These are phyloP conservation scores for Taurulus bubalis DNA, from an alignment of 2,113 vertebrate species.

Conservation along the genomic window DNA sequence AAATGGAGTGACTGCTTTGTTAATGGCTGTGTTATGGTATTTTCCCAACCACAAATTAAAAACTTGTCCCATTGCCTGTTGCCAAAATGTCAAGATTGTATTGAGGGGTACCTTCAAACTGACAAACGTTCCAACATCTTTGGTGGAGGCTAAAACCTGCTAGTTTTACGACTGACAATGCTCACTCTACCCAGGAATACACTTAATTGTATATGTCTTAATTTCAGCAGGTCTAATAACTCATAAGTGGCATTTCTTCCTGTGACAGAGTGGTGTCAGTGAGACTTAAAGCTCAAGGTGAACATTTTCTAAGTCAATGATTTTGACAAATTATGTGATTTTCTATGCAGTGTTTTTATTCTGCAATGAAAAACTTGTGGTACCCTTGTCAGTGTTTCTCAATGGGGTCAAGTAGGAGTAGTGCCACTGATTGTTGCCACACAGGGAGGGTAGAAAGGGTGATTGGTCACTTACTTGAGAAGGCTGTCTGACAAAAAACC, in stretches of 20 bases:
- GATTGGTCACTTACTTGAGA: slow-evolving; percentile 29
- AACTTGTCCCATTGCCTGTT: neutral
- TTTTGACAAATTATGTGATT: slow-evolving; percentile 14
- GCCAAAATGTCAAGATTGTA: neutral
- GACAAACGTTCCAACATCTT: neutral
- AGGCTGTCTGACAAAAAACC: slow-evolving; percentile 29
- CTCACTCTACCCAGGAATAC: neutral
- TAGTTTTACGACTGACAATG: neutral
- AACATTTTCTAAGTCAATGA: slow-evolving; percentile 18
- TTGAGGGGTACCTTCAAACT: neutral
- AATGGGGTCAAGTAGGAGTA: slow-evolving; percentile 12
- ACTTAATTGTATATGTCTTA: neutral
- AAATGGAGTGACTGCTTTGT: neutral
- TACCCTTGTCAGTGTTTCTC: slow-evolving; percentile 6
- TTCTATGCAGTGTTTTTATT: slow-evolving; percentile 9
- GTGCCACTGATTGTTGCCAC: slow-evolving; percentile 20
- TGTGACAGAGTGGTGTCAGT: slow-evolving; percentile 16
- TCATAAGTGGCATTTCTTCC: slow-evolving; percentile 9
- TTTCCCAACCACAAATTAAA: neutral
- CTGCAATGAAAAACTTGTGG: neutral
- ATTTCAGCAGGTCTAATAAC: slow-evolving; percentile 9
- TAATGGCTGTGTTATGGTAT: neutral
- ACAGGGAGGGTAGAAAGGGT: neutral
- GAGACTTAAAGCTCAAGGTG: slow-evolving; percentile 11
- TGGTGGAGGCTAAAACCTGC: slow-evolving; percentile 11